Evolutionary conservation across 2,888 invertebrate species (phyloP).

Genomic region (Drosophila kuntzei): DNA sequence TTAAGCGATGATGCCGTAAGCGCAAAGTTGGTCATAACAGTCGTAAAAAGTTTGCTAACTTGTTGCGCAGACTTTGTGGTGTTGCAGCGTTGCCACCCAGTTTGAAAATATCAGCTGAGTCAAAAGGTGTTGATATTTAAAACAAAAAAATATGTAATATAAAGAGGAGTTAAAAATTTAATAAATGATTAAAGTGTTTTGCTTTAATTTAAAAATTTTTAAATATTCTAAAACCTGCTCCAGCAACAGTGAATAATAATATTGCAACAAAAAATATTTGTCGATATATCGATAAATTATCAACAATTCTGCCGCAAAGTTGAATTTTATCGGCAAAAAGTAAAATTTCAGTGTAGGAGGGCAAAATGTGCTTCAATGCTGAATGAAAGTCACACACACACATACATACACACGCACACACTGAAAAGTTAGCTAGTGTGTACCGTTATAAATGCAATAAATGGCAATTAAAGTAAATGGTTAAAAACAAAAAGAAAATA

Average conservation of each 20-base stretch:
- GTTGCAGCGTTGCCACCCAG: constrained; percentile 64
- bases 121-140: too few species aligned
- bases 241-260: too few species aligned
- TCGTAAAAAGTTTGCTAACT: constrained; percentile 75
- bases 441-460: neutral
- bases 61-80: constrained; percentile 66
- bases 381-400: neutral
- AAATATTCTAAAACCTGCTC: too few species aligned
- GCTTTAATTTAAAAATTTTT: too few species aligned
- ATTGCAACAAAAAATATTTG: too few species aligned
- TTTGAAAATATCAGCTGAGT: constrained; percentile 24
- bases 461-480: neutral
- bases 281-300: neutral
- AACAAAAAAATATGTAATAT: too few species aligned
- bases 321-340: neutral
- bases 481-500: neutral
- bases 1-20: constrained; percentile 73
- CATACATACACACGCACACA: neutral
- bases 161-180: too few species aligned
- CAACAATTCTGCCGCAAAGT: too few species aligned
- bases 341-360: neutral
- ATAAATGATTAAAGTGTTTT: too few species aligned
- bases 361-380: neutral
- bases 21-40: constrained; percentile 78
- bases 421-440: neutral